A percentile compares a stretch with the other conserved stretches of the same genome.
phyloP scores from a whole-genome alignment of 2,888 invertebrate species.

The Micoletzkya japonica region DNA sequence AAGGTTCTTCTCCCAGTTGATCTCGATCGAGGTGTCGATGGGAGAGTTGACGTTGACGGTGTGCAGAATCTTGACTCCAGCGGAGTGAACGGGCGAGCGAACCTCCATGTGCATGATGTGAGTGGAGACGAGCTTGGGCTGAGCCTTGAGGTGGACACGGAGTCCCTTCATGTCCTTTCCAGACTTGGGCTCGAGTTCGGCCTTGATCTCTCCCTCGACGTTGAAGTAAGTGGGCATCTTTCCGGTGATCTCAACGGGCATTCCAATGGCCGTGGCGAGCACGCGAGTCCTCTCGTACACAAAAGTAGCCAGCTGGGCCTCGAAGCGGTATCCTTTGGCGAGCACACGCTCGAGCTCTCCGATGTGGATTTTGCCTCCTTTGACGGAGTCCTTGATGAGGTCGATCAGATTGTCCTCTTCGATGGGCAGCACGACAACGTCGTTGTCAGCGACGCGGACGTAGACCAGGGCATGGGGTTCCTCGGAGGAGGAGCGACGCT shows the following conservation, averaged over 20 bases:
- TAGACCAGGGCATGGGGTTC: conserved; percentile 40
- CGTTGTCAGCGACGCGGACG: conserved; percentile 51
- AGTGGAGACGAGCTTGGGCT: conserved; percentile 42
- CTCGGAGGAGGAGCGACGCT: conserved; percentile 31
- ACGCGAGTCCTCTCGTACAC: conserved; percentile 39
- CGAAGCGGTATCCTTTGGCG: conserved; percentile 35
- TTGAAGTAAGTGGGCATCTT: conserved; percentile 43
- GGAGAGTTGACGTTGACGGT: conserved; percentile 45
- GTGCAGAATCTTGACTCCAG: conserved; percentile 50
- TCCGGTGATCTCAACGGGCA: conserved; percentile 46
- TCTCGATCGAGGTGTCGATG: conserved; percentile 42
- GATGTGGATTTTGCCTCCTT: conserved; percentile 33
- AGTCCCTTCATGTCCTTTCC: conserved; percentile 30
- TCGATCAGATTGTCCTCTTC: conserved; percentile 40
- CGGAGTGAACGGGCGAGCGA: conserved; percentile 47
- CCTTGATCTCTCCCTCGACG: conserved; percentile 38
- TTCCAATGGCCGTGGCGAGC: conserved; percentile 52
- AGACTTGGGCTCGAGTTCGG: conserved; percentile 33
- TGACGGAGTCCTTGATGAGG: conserved; percentile 35
- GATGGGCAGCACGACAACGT: conserved; percentile 54
- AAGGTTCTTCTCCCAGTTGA: conserved; percentile 7
- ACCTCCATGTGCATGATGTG: conserved; percentile 40
- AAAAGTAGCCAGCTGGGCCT: conserved; percentile 36
- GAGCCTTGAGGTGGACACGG: conserved; percentile 34
- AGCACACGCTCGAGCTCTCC: conserved; percentile 37